Base-by-base conservation (phyloP, 2,113 vertebrate genomes). In the Odontophorus gujanensis region DNA sequence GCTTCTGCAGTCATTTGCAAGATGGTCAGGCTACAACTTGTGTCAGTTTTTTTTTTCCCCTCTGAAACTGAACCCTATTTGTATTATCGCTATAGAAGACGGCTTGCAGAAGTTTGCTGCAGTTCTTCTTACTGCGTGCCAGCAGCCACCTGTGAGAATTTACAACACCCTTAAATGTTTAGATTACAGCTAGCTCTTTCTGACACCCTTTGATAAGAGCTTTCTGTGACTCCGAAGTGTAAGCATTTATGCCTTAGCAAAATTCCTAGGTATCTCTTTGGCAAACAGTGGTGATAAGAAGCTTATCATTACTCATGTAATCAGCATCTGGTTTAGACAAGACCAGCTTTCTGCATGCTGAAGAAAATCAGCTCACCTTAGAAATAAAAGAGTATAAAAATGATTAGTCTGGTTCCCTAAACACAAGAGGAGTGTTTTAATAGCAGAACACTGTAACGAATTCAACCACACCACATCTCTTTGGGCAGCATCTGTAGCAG, bases 141-240 rank as follows among this genome's bases (percentile, higher is more conserved):
- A 57, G 71, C 47, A 91, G 59, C 51, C 47, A 71, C 58, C 58
- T 30, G 28, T 85, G 43, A 63, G 32, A 50, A 77, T 74, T 50
- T 50, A 63, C 22, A 81, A 24, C 47, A 83, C 19, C 15, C 59
- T 40, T 72, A 40, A 55, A 51, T 13, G 30, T 36, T 40, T n/a
- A 66, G n/a, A 65, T 79, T 84, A 83, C 76, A 81, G 51, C 32
- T 8, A 87, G 79, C 51, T 69, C 13, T 71, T 83, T 81, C 71
- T 92, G 77, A n/a, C 50, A 87, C 28, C 17, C 28, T 82, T 82
- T 91, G 50, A 9, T 76, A 92, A 94, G 40, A 82, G 51, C 47
- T 74, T 66, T 63, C 13, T 77, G 45, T 47, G 38, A 93, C 50
- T 55, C 67, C 25, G 34, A 78, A 87, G 65, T 3, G 11, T 32